Percentiles rank a stretch among this genome's conserved stretches.
These are phyloP conservation scores for Etia nguti DNA, from an alignment of 2,113 vertebrate species.

Conservation along the genomic window DNA sequence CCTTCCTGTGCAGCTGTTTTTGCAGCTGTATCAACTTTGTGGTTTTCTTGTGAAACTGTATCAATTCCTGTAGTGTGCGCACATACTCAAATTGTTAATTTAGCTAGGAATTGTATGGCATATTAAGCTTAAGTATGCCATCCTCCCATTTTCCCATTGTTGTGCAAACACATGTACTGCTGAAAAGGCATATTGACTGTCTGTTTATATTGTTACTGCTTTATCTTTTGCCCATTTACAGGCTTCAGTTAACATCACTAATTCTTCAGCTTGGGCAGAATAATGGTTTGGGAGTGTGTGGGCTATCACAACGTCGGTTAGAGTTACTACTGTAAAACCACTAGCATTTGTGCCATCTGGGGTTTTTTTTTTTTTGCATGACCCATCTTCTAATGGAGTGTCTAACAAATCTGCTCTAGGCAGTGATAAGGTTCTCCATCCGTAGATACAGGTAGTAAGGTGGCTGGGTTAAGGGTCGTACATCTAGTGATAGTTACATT, in stretches of 20 bases:
- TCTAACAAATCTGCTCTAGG: no score
- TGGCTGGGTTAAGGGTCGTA: no score
- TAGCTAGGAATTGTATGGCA: neutral
- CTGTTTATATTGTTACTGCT: neutral
- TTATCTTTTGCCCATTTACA: neutral
- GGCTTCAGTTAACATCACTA: neutral
- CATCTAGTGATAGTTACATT: no score
- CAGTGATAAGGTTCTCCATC: no score
- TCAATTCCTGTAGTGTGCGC: neutral
- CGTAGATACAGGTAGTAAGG: no score
- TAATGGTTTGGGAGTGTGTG: neutral
- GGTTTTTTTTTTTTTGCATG: no score
- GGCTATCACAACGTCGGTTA: accelerated
- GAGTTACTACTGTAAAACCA: neutral
- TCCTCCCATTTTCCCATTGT: neutral
- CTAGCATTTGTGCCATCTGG: no score
- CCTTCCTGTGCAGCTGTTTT: neutral
- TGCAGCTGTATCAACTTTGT: neutral
- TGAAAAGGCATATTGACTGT: neutral
- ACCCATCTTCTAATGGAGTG: no score
- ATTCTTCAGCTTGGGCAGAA: neutral
- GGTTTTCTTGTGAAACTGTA: neutral
- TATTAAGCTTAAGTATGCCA: neutral
- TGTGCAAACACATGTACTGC: neutral
- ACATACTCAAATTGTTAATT: neutral